Evolutionary conservation across 2,888 invertebrate species (phyloP).

Genomic region (Crocallis elinguaria): DNA sequence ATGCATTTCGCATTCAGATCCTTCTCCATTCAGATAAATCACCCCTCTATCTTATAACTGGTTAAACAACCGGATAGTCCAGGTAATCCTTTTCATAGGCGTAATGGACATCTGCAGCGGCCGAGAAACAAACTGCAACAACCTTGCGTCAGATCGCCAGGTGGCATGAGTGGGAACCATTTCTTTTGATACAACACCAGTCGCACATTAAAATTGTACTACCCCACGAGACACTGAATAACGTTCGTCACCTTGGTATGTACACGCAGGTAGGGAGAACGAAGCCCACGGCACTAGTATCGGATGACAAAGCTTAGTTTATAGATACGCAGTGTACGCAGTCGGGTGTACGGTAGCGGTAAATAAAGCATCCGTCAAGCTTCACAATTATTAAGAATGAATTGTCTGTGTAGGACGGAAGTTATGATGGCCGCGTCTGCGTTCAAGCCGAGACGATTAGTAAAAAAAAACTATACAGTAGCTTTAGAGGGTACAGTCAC

Average conservation of each 20-base stretch:
- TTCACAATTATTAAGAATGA: not conserved
- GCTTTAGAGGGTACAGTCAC: conserved; percentile 7
- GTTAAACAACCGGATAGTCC: conserved; percentile 4
- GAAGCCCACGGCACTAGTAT: conserved; percentile 10
- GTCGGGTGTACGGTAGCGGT: conserved; percentile 3
- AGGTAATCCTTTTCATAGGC: not conserved
- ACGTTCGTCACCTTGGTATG: conserved; percentile 3
- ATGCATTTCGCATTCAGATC: not conserved
- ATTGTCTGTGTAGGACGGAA: not conserved
- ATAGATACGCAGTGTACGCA: not conserved
- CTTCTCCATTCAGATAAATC: conserved; percentile 1
- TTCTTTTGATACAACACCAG: not conserved
- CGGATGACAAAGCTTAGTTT: conserved; percentile 12
- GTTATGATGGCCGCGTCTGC: not conserved
- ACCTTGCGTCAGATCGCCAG: not conserved
- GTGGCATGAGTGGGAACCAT: not conserved
- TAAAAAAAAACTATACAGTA: conserved; percentile 7
- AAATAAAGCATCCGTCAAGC: not conserved
- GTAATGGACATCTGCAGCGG: conserved; percentile 4
- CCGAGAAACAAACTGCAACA: conserved; percentile 1
- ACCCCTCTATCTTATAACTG: conserved; percentile 9
- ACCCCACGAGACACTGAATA: not conserved
- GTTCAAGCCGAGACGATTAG: not conserved
- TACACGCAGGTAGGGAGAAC: not conserved
- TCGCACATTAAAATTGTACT: not conserved